Conservation (phyloP, 2,888 invertebrate genomes). For the Thumatha senex region DNA sequence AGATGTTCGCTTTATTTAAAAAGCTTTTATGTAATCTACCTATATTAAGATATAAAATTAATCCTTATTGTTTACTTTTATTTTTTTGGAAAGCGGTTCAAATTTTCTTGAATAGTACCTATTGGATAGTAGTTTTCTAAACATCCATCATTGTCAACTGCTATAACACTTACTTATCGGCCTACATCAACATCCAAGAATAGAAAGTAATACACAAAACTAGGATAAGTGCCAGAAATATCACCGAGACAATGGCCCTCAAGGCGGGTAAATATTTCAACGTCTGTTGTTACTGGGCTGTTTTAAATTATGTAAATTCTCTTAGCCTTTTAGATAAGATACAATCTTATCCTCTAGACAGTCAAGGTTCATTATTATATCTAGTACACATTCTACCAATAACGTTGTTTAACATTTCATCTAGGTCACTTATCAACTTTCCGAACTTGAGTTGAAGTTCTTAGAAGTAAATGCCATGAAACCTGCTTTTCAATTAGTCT, state of each 20-base stretch:
- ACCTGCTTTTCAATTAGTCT: too few relatives aligned
- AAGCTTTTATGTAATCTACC: too few relatives aligned
- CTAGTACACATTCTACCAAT: conserved; percentile 4
- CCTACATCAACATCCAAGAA: neutral
- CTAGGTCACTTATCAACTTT: neutral
- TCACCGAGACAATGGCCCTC: conserved; percentile 5
- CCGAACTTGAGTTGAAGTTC: too few relatives aligned
- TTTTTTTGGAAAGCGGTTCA: too few relatives aligned
- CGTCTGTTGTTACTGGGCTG: conserved; percentile 11
- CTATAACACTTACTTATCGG: neutral
- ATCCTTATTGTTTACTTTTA: too few relatives aligned
- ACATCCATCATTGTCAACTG: neutral
- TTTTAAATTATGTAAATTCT: conserved; percentile 31
- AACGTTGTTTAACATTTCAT: neutral
- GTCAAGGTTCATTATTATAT: conserved; percentile 9
- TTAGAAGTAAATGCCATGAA: too few relatives aligned
- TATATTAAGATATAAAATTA: too few relatives aligned
- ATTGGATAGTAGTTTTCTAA: neutral
- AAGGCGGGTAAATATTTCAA: conserved; percentile 18
- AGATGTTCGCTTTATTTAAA: too few relatives aligned
- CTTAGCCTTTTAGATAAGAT: conserved; percentile 32
- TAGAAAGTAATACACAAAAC: neutral
- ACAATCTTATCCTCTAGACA: conserved; percentile 21
- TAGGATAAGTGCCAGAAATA: conserved; percentile 9
- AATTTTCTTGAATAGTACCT: too few relatives aligned